Base-by-base conservation (phyloP, 2,797 vertebrate species). In the Pangasius krempfi region DNA sequence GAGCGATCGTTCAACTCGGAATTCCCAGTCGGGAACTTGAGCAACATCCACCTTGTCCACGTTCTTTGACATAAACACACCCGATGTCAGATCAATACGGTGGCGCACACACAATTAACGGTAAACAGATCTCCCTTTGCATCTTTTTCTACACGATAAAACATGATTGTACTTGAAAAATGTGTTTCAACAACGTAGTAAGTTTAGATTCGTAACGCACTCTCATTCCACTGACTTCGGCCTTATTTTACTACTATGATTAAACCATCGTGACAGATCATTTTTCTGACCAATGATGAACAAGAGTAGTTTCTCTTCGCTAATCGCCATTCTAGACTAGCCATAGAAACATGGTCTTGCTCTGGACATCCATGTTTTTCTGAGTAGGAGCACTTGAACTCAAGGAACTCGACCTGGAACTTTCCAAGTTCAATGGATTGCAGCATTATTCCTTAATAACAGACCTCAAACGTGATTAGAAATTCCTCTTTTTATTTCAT, bases 391-490 rank as follows among this genome's bases (percentile, higher is more conserved):
- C n/a, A 20, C 13, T n/a, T 2, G 76, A 54, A 30, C 78, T 4
- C 27, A 7, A n/a, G 4, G n/a, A 47, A 40, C 40, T 72, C 33
- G 20, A 30, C 64, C 3, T 20, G 10, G 9, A 30, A 12, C 40
- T 13, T 47, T 27, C 22, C 7, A 16, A 20, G 14, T 16, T 33
- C 66, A 30, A 0, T 1, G 3, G 2, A 30, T 20, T 16, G 16
- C 62, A 20, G 13, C 3, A 27, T 37, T 58, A n/a, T 72, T 30
- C 37, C 54, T 20, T 50, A 47, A 78, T 66, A 20, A 78, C 30
- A 40, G 37, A 44, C 52, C 40, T 76, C 50, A 66, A 76, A 47
- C 47, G 60, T 68, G 68, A 83, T 86, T 25, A 82, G 37, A 85
- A 72, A 88, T 60, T 60, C 40, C 27, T 50, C 27, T 37, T 64